Conservation (phyloP, 2,888 invertebrate genomes). For the Xestia c-nigrum region DNA sequence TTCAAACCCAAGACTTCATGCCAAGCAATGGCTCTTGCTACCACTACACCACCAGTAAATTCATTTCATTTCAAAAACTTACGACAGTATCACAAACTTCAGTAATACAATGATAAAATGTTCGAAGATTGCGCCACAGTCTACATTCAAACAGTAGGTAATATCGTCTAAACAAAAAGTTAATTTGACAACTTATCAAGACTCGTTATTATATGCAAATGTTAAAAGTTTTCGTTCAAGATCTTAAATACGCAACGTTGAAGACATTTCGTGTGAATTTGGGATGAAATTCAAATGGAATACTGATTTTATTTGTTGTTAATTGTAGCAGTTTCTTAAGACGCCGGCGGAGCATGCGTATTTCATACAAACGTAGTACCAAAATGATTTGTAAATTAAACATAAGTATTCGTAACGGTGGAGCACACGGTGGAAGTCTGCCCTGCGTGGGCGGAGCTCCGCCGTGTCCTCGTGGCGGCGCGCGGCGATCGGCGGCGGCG, state of each 20-base stretch:
- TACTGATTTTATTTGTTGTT: background rate
- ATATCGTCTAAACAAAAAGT: conserved; percentile 19
- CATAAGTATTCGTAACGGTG: too few relatives aligned
- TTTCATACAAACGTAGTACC: too few relatives aligned
- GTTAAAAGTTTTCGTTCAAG: conserved; percentile 8
- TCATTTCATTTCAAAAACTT: background rate
- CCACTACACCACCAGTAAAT: background rate
- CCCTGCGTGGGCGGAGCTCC: too few relatives aligned
- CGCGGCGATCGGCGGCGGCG: too few relatives aligned
- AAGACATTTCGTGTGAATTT: background rate
- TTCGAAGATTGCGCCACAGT: background rate
- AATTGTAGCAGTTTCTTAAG: too few relatives aligned
- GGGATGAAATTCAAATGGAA: background rate
- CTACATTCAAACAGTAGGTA: background rate
- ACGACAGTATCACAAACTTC: background rate
- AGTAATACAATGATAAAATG: background rate
- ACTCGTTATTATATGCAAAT: conserved; percentile 48
- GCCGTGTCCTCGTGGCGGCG: too few relatives aligned
- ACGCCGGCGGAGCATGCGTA: too few relatives aligned
- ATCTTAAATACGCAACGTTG: background rate
- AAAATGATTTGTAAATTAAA: too few relatives aligned
- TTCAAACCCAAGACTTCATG: background rate
- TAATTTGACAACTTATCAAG: conserved; percentile 35
- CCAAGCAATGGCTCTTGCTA: background rate
- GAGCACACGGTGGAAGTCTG: too few relatives aligned